Base-by-base conservation (phyloP, 2,797 vertebrate species). In the Microchirus variegatus region DNA sequence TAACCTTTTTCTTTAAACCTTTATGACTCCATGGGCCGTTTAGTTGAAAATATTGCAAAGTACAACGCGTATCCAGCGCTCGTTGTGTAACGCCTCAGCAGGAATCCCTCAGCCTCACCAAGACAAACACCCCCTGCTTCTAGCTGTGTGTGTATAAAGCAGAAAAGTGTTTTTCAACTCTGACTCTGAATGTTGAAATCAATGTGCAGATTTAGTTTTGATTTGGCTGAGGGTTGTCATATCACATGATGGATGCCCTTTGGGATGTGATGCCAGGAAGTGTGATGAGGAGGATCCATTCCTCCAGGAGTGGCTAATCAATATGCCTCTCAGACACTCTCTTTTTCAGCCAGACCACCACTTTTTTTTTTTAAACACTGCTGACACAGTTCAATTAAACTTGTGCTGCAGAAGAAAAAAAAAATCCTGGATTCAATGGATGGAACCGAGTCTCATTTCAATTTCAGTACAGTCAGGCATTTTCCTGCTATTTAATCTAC, bases 301-400 rank as follows among this genome's bases (percentile, higher is more conserved):
- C 76, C 77, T 67, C 76, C 62, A 73, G 66, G 63, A 78, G 76
- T 61, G 63, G 63, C 80, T 80, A 76, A 91, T 91, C 85, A 87
- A 90, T 89, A 89, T 76, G 63, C 70, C 69, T 70, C 85, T 80
- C 75, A 75, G 78, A 89, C 72, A 52, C 80, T 57, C 61, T 65
- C 71, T 78, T 70, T 71, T 70, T 77, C 66, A 73, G 64, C 67
- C 74, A 15, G 10, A 72, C 63, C 58, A 57, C 67, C 57, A 63
- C 68, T 70, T 75, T 58, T 68, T 59, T 59, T 41, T 55, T 67
- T 51, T 41, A 53, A 61, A 78, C 67, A 58, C 63, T 78, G 73
- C 83, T 87, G 76, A 85, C 76, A 80, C 73, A 80, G 80, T 87
- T 81, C 78, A 82, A 81, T 87, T 88, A 86, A 79, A 85, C 57